Evolutionary conservation across 2,888 invertebrate species (phyloP).

Genomic region (Melangyna quadrimaculata): DNA sequence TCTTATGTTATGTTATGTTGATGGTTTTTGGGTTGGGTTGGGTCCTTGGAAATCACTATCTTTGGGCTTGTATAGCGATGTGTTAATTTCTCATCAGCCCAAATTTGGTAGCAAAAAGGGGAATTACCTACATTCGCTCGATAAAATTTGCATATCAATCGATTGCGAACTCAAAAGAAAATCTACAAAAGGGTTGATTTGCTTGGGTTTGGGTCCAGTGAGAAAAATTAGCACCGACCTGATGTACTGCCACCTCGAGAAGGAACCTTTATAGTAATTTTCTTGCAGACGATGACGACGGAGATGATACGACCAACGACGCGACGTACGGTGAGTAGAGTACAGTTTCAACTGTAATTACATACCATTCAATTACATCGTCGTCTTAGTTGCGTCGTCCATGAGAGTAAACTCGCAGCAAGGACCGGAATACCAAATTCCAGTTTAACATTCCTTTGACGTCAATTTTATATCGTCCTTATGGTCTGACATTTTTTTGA

Average conservation of each 20-base stretch:
- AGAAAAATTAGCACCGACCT: constrained; percentile 55
- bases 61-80: constrained; percentile 33
- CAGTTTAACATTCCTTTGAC: constrained; percentile 54
- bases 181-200: constrained; percentile 62
- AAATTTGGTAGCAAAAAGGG: constrained; percentile 15
- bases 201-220: constrained; percentile 58
- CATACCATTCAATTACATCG: constrained; percentile 63
- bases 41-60: constrained; percentile 57
- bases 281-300: constrained; percentile 11
- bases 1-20: neutral
- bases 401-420: constrained; percentile 21
- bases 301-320: neutral
- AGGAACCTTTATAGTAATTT: constrained; percentile 19
- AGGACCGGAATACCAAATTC: constrained; percentile 19
- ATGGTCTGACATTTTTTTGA: constrained; percentile 22
- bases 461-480: constrained; percentile 41
- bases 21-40: too few species aligned
- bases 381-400: neutral
- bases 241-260: neutral
- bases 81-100: constrained; percentile 51
- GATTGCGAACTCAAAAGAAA: constrained; percentile 49
- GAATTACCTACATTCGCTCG: neutral
- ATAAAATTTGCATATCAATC: constrained; percentile 68
- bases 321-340: neutral
- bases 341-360: constrained; percentile 55